Conservation (phyloP, 2,888 invertebrate species). For the Pollenia angustigena region DNA sequence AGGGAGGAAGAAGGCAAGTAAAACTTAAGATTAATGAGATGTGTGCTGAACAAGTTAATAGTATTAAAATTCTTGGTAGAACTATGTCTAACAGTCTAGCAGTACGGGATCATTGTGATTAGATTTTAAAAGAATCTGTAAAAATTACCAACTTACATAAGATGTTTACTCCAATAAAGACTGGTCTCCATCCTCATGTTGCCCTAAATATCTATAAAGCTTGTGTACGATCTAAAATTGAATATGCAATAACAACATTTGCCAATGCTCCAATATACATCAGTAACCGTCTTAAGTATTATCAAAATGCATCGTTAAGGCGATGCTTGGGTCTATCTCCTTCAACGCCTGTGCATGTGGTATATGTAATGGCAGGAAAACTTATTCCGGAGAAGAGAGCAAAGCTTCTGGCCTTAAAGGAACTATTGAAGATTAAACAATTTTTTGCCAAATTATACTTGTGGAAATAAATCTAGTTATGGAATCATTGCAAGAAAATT, state of each 20-base stretch:
- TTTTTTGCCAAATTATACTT: not conserved
- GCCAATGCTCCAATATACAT: not conserved
- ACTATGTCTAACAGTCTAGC: not conserved
- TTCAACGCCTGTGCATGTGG: too few species aligned
- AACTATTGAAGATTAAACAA: constrained; percentile 9
- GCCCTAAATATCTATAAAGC: too few species aligned
- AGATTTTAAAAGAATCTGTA: too few species aligned
- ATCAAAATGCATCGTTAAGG: constrained; percentile 9
- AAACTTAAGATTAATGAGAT: not conserved
- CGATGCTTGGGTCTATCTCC: not conserved
- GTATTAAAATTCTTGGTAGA: constrained; percentile 43
- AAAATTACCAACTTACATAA: too few species aligned
- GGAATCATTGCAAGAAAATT: too few species aligned
- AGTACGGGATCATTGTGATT: not conserved
- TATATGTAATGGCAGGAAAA: not conserved
- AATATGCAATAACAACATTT: constrained; percentile 24
- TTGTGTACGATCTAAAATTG: too few species aligned
- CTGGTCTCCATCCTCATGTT: too few species aligned
- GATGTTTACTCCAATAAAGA: too few species aligned
- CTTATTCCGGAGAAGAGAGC: constrained; percentile 1
- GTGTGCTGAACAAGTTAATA: not conserved
- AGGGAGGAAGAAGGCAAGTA: constrained; percentile 19
- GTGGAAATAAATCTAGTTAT: constrained; percentile 14
- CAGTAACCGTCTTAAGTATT: not conserved
- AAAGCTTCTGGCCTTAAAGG: constrained; percentile 3